Conservation (phyloP, 2,797 vertebrate genomes). For the Trachops cirrhosus region DNA sequence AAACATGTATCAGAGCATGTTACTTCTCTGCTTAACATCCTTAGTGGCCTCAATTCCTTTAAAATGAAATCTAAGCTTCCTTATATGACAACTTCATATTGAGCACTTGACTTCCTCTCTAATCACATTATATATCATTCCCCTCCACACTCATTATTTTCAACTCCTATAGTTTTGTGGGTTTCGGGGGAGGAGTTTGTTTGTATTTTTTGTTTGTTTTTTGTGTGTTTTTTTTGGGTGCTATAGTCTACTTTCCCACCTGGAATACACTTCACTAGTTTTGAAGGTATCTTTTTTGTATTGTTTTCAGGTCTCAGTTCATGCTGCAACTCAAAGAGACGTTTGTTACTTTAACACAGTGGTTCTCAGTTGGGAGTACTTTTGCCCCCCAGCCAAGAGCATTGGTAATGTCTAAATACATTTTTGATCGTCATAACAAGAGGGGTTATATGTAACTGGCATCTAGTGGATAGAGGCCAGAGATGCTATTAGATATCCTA, state of each 20-base stretch:
- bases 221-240: background rate
- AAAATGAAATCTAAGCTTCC: constrained; percentile 35
- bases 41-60: background rate
- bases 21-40: constrained; percentile 27
- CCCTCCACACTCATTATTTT: background rate
- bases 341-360: background rate
- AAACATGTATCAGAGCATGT: background rate
- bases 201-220: background rate
- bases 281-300: constrained; percentile 8
- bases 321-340: background rate
- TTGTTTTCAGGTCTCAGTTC: background rate
- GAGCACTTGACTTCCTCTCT: background rate
- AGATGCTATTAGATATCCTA: background rate
- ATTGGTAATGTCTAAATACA: background rate
- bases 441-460: background rate
- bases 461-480: background rate
- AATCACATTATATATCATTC: background rate
- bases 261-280: background rate
- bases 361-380: background rate
- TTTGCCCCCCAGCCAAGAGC: background rate
- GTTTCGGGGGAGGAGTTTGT: background rate
- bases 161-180: background rate
- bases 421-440: background rate
- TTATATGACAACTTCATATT: background rate
- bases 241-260: background rate